Conservation (phyloP, 2,888 invertebrate genomes). For the Lepas anatifera region DNA sequence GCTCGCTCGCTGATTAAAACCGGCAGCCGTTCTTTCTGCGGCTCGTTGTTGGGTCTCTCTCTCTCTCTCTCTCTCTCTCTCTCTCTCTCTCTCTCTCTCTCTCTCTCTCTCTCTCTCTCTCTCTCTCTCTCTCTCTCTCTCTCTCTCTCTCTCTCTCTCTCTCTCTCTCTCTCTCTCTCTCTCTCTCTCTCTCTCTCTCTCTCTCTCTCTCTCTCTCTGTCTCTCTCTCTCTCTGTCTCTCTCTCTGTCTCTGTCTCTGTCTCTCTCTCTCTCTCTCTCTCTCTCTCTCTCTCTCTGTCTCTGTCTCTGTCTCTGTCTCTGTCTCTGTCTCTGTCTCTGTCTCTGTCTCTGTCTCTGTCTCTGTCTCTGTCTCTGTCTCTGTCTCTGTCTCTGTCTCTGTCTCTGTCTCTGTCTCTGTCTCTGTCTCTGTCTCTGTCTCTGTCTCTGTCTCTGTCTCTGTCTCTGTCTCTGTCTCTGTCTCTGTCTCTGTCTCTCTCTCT, state of each 20-base stretch:
- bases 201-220: neutral
- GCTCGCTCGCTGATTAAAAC: too few relatives aligned
- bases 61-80: conserved; percentile 1
- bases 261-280: conserved; percentile 9
- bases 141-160: neutral
- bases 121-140: neutral
- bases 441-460: neutral
- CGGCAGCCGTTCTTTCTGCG: too few relatives aligned
- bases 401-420: too few relatives aligned
- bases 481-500: conserved; percentile 12
- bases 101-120: conserved; percentile 7
- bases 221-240: conserved; percentile 2
- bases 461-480: neutral
- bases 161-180: neutral
- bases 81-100: conserved; percentile 10
- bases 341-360: too few relatives aligned
- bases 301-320: neutral
- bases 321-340: neutral
- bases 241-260: conserved; percentile 1
- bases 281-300: conserved; percentile 12
- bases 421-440: too few relatives aligned
- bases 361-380: too few relatives aligned
- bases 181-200: neutral
- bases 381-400: too few relatives aligned
- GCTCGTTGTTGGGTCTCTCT: too few relatives aligned